These are phyloP conservation scores for Myotis findleyi DNA, from an alignment of 2,797 vertebrate species.

Conservation along the genomic window DNA sequence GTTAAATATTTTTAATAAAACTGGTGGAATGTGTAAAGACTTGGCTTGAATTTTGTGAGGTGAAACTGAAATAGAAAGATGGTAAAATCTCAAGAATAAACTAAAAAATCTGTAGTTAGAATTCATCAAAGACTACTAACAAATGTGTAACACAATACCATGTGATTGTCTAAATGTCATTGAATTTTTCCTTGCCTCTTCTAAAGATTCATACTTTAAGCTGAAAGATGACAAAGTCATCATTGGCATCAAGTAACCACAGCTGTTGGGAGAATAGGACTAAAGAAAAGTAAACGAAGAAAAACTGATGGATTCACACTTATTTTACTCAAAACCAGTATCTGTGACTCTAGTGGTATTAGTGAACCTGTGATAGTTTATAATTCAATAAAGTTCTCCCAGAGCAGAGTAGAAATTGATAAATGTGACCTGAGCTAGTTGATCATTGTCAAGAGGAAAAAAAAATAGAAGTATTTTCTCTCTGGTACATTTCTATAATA, in stretches of 20 bases:
- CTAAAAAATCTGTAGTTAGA: background rate
- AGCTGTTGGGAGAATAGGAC: background rate
- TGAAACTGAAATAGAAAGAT: background rate
- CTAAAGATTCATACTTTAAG: background rate
- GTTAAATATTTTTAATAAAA: background rate
- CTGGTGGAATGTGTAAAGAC: background rate
- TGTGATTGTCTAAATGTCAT: background rate
- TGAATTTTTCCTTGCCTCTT: background rate
- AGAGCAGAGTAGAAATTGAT: slow-evolving; percentile 34
- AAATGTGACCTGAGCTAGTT: slow-evolving; percentile 23
- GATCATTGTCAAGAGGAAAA: slow-evolving; percentile 45
- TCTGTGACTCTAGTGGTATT: background rate
- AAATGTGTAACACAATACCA: background rate
- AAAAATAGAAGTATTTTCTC: slow-evolving; percentile 31
- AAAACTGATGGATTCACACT: background rate
- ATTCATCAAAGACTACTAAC: background rate
- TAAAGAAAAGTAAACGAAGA: background rate
- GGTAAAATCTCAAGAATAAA: background rate
- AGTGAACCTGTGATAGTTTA: background rate
- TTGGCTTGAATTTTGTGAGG: background rate
- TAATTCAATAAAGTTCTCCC: slow-evolving; percentile 37
- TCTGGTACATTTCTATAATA: slow-evolving; percentile 30
- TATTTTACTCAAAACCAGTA: background rate
- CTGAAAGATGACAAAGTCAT: background rate
- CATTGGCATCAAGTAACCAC: background rate